Conservation (phyloP, 2,113 vertebrate genomes). For the Caloenas nicobarica region DNA sequence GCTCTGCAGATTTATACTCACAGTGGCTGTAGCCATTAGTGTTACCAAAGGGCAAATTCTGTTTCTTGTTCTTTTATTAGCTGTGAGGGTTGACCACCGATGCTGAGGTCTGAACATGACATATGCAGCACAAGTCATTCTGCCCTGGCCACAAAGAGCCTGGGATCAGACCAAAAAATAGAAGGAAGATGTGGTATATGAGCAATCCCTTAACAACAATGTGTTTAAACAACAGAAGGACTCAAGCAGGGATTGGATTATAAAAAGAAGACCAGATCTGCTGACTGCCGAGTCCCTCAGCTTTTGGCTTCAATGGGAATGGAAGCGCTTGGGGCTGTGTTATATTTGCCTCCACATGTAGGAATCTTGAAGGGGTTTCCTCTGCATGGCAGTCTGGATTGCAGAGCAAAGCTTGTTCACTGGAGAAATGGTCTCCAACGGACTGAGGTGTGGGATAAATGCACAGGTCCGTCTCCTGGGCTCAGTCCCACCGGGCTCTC, state of each 20-base stretch:
- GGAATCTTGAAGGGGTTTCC: neutral
- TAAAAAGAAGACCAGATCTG: neutral
- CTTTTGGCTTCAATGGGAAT: neutral
- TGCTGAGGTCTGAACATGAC: neutral
- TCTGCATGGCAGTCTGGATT: neutral
- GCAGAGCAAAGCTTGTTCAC: neutral
- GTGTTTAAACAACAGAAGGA: neutral
- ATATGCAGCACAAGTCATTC: neutral
- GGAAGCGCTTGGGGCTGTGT: neutral
- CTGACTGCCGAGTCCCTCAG: neutral
- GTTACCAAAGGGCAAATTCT: neutral
- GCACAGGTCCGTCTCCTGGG: rapidly evolving
- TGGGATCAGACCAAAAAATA: neutral
- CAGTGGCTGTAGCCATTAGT: neutral
- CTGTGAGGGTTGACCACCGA: neutral
- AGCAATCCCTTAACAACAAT: neutral
- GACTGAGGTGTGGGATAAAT: neutral
- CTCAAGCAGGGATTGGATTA: neutral
- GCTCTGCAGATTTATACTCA: neutral
- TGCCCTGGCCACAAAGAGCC: neutral
- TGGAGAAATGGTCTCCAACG: neutral
- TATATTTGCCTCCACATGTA: neutral
- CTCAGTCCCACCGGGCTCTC: neutral
- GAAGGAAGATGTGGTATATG: neutral
- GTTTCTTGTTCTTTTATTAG: neutral